A percentile compares a stretch with the other conserved stretches of the same genome.
Evolutionary conservation across 2,888 invertebrate genomes (phyloP).

Genomic region (Bruchidius siliquastri): DNA sequence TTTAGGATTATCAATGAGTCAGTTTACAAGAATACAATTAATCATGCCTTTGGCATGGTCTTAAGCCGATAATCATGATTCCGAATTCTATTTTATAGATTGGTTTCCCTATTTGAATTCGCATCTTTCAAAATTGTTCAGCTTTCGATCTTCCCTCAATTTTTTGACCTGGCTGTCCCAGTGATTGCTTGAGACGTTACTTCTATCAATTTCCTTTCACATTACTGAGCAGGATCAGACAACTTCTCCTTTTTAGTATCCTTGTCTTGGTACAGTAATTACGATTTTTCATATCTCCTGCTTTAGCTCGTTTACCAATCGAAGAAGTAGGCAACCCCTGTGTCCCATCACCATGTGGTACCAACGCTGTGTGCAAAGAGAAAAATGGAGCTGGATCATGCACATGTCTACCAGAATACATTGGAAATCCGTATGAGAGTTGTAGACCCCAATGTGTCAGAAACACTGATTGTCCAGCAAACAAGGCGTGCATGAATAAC

Average conservation of each 20-base stretch:
- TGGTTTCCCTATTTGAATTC: too few relatives aligned
- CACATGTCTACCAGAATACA: constrained; percentile 63
- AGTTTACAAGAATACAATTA: too few relatives aligned
- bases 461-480: constrained; percentile 62
- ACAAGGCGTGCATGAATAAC: constrained; percentile 59
- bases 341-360: constrained; percentile 60
- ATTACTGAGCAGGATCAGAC: background rate
- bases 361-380: constrained; percentile 70
- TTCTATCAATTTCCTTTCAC: too few relatives aligned
- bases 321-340: constrained; percentile 54
- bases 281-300: background rate
- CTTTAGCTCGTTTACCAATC: constrained; percentile 24
- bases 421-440: constrained; percentile 72
- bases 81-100: too few relatives aligned
- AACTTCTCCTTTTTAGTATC: background rate
- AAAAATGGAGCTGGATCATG: constrained; percentile 71
- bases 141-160: too few relatives aligned
- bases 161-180: too few relatives aligned
- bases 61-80: too few relatives aligned
- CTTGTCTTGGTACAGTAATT: background rate
- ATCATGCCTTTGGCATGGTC: too few relatives aligned
- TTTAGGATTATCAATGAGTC: too few relatives aligned
- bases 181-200: too few relatives aligned
- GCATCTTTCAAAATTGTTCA: too few relatives aligned
- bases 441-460: constrained; percentile 66